Conservation (phyloP, 2,888 invertebrate genomes). For the Acheta domesticus region DNA sequence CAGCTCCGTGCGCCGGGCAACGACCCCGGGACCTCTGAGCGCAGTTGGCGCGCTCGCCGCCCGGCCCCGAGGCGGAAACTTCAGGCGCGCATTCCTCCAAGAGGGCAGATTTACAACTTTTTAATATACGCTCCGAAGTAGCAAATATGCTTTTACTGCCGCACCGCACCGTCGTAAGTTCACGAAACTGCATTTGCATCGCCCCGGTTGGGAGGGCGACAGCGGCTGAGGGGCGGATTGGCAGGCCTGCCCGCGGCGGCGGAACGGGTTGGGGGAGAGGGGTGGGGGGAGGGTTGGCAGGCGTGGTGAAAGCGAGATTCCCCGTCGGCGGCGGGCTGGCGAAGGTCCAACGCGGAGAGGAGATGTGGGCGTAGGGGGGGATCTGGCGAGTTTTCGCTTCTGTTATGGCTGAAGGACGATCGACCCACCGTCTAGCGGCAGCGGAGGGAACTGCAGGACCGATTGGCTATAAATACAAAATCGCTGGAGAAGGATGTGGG, state of each 20-base stretch:
- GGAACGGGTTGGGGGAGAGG: background rate
- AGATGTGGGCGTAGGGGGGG: no score
- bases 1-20: background rate
- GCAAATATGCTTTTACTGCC: background rate
- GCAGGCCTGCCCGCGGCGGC: background rate
- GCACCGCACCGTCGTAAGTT: background rate
- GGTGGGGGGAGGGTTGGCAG: no score
- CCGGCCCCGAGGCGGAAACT: background rate
- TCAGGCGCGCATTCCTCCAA: background rate
- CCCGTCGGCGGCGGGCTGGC: no score
- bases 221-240: background rate
- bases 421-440: background rate
- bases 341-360: no score
- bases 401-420: background rate
- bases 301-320: no score
- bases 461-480: background rate
- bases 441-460: background rate
- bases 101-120: background rate
- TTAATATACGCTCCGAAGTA: background rate
- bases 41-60: background rate
- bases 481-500: background rate
- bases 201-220: background rate
- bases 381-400: background rate
- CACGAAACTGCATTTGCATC: background rate
- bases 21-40: conserved; percentile 3